phyloP scores from a whole-genome alignment of 2,113 vertebrate genomes.

The Spea multiplicata region DNA sequence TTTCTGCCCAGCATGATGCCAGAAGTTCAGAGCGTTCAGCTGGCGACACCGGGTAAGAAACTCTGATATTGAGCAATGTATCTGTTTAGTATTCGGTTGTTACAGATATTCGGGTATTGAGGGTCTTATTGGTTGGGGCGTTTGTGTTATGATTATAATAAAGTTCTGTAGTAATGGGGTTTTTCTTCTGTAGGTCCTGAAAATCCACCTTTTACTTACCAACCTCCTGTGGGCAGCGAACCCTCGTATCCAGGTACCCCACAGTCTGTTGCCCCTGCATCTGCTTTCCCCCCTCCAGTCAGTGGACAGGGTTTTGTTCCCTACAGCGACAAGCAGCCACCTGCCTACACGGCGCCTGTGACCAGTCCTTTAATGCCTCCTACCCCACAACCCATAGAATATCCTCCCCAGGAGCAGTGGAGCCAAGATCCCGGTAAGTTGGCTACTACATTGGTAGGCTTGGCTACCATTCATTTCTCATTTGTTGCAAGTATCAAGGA shows the following conservation, averaged over 20 bases:
- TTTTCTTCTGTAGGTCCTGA: conserved; percentile 36
- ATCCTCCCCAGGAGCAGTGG: conserved; percentile 53
- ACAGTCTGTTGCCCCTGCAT: conserved; percentile 46
- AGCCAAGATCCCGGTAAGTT: conserved; percentile 64
- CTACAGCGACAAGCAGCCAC: conserved; percentile 61
- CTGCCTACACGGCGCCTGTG: conserved; percentile 58
- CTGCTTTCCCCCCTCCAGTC: conserved; percentile 26
- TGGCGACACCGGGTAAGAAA: conserved; percentile 85
- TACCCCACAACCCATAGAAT: conserved; percentile 50
- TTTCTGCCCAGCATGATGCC: conserved; percentile 66
- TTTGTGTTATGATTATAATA: no score
- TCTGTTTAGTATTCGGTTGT: no score
- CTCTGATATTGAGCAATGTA: not conserved
- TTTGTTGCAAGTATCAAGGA: no score
- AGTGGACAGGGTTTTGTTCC: conserved; percentile 59
- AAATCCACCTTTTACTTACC: conserved; percentile 52
- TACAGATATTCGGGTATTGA: no score
- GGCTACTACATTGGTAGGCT: not conserved
- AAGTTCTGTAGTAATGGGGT: not conserved
- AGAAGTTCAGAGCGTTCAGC: conserved; percentile 68
- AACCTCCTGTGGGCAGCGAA: conserved; percentile 50
- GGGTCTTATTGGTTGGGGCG: no score
- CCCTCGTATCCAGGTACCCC: conserved; percentile 70
- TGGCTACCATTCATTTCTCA: no score
- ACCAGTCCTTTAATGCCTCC: conserved; percentile 54